phyloP scores from a whole-genome alignment of 2,888 invertebrate species.

The Tillus elongatus region DNA sequence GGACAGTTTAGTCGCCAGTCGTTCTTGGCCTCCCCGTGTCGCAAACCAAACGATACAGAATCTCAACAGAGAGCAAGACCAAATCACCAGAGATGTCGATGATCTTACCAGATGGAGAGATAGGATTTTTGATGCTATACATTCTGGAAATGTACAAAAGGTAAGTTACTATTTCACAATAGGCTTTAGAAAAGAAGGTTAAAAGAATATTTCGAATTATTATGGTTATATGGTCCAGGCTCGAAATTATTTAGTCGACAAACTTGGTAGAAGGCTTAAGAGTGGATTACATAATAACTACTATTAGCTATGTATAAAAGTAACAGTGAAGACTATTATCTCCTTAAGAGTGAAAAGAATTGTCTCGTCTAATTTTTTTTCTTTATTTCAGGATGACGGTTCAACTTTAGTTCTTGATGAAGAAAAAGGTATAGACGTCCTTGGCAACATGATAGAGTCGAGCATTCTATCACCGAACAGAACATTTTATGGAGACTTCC shows the following conservation, averaged over 20 bases:
- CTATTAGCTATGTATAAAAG: no score
- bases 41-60: slow-evolving; percentile 49
- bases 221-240: no score
- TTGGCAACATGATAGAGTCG: slow-evolving; percentile 74
- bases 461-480: slow-evolving; percentile 60
- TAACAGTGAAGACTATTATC: no score
- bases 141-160: slow-evolving; percentile 49
- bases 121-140: slow-evolving; percentile 60
- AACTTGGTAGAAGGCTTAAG: no score
- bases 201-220: neutral
- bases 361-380: slow-evolving; percentile 7
- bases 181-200: no score
- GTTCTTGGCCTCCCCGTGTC: slow-evolving; percentile 67
- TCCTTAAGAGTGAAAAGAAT: slow-evolving; percentile 7
- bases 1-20: slow-evolving; percentile 66
- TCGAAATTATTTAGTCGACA: no score
- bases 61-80: slow-evolving; percentile 58
- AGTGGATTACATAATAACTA: no score
- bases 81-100: slow-evolving; percentile 56
- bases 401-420: slow-evolving; percentile 52
- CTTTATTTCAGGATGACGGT: slow-evolving; percentile 46
- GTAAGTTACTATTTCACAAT: slow-evolving; percentile 41
- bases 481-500: slow-evolving; percentile 66
- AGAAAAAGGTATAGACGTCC: slow-evolving; percentile 61
- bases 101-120: slow-evolving; percentile 69